Evolutionary conservation across 1,140 invertebrate genomes (phyloP).

Genomic region (Venustaconcha ellipsiformis): DNA sequence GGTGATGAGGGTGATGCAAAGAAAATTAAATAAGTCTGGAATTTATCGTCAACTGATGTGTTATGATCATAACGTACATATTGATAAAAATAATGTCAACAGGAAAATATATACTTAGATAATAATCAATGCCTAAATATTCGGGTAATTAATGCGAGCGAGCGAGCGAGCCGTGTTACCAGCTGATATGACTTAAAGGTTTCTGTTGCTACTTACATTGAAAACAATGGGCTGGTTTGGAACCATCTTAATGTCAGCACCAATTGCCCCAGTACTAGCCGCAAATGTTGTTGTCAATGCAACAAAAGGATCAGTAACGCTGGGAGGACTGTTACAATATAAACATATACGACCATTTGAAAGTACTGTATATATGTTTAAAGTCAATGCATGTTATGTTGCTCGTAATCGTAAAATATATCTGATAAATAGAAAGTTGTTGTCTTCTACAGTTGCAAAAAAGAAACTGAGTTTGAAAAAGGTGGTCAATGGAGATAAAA

Average conservation of each 20-base stretch:
- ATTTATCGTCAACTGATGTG: too few species aligned
- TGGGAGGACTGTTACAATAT: conserved; percentile 38
- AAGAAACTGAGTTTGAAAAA: too few species aligned
- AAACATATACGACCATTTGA: neutral
- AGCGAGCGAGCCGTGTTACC: too few species aligned
- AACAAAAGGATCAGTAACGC: conserved; percentile 48
- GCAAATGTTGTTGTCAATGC: conserved; percentile 46
- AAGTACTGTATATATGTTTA: neutral
- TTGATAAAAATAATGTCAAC: too few species aligned
- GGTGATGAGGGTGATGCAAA: too few species aligned
- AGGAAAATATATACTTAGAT: too few species aligned
- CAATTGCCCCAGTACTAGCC: conserved; percentile 44
- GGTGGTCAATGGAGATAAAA: too few species aligned
- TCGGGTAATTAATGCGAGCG: conserved; percentile 4
- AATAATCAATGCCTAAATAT: neutral
- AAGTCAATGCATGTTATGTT: neutral
- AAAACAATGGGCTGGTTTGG: conserved; percentile 59
- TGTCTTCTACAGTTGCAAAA: neutral
- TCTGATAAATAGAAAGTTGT: neutral
- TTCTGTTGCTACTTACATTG: conserved; percentile 33
- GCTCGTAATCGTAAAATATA: neutral
- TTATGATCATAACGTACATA: too few species aligned
- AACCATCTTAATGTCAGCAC: conserved; percentile 53
- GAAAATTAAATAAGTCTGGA: too few species aligned
- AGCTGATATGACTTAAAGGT: too few species aligned